Evolutionary conservation across 2,113 vertebrate species (phyloP), one percentile per base, ranked within the genome.

Genomic region (Sterna hirundo): DNA sequence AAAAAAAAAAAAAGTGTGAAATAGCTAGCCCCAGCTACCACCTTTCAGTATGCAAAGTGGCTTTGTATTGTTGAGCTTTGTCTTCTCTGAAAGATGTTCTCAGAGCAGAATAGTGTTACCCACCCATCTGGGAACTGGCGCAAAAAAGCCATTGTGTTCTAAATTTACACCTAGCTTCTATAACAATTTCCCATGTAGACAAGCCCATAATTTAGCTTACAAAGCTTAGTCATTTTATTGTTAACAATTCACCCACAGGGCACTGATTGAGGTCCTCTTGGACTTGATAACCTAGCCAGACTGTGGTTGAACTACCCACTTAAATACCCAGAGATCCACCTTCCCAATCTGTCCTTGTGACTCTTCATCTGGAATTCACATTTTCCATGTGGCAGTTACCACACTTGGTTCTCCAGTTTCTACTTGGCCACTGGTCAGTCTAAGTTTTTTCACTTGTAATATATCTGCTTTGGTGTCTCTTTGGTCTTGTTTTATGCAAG

Each of bases 351-450:
- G 26, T 68, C 54, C 61, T 49, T 54, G 78, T 3, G 13, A 57
- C 57, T 72, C 49, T 70, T 91, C 74, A 62, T 83, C 86, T 91
- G 90, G 70, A 96, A 88, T 66, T 96, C 84, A n/a, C 81, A 58
- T 94, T 90, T 91, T 87, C 57, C 62, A 18, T 65, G 62, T 86
- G 88, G 78, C 93, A 83, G 74, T 89, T 93, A 80, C 83, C 84
- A 30, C 36, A 65, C 70, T 34, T 85, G 70, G 19, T 76, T 95
- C 93, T 97, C 91, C 47, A 82, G 66, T 95, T 96, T 95, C 91
- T 61, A 72, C 54, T 96, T 97, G 94, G 97, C 94, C 86, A 95
- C 57, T 95, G 94, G 95, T 97, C 88, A 94, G 86, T 85, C 51
- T n/a, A n/a, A 74, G 46, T 32, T 94, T 89, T 87, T 94, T 94